Evolutionary conservation across 2,888 invertebrate genomes (phyloP), one percentile per base, ranked within the genome.

Genomic region (Dromius quadrimaculatus): DNA sequence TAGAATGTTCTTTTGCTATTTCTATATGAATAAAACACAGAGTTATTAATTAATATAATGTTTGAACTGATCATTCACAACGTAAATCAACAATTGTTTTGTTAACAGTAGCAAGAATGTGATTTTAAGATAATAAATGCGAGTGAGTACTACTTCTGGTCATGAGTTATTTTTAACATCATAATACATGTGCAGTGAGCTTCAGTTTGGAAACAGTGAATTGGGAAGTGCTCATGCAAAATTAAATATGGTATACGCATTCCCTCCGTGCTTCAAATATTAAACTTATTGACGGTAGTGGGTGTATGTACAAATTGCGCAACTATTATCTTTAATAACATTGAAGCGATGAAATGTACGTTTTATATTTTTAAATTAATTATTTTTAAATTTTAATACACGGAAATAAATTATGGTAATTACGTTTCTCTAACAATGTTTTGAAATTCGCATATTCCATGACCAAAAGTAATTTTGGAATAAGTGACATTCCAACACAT

Each of bases 81-180:
- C 11, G 20, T 45, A 47, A 15, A 54, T 54, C 28, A 41, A 41
- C 13, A 28, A 54, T 54, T 28, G 28, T 28, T 28, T 54, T 28
- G 28, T 28, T 28, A 54, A 54, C 50, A 54, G 28, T 28, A 28
- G 13, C 11, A 54, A 54, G 5, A 2, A 15, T 13, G 28, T 15
- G 28, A 23, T 28, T 54, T 54, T 23, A 28, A 28, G 50, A 23
- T 54, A 15, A 28, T 50, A 5, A 50, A 54, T 28, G n/a, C 28
- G 15, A 15, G 28, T 54, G 28, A 47, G 50, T 54, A 28, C 50
- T 23, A 54, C 28, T 54, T 54, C 50, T 54, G 50, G 50, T 54
- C 50, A 54, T 54, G 28, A 54, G 50, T 54, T 54, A 54, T 54
- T 54, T 54, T 54, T 54, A 54, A 54, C 50, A 8, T 54, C 15